phyloP scores from a whole-genome alignment of 2,888 invertebrate genomes.

The Vanessa cardui region DNA sequence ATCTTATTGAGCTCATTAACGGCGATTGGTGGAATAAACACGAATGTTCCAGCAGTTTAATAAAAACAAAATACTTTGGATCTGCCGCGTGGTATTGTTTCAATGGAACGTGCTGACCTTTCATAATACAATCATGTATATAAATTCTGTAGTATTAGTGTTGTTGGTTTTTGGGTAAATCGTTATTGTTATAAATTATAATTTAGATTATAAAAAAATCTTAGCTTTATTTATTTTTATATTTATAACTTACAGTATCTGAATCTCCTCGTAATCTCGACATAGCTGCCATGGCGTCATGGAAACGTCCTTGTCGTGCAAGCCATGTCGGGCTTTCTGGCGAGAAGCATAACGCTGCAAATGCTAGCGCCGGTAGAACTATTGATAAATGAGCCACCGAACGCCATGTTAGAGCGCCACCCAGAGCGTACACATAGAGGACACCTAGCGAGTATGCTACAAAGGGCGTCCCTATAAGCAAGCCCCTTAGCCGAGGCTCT shows the following conservation, averaged over 20 bases:
- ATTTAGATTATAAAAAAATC: background rate
- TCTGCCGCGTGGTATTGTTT: background rate
- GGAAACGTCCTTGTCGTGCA: slow-evolving; percentile 83
- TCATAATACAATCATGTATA: background rate
- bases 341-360: slow-evolving; percentile 84
- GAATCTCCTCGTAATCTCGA: slow-evolving; percentile 84
- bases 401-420: slow-evolving; percentile 87
- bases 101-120: slow-evolving; percentile 7
- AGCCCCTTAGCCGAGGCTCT: slow-evolving; percentile 86
- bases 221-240: background rate
- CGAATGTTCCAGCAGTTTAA: slow-evolving; percentile 29
- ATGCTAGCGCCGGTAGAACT: slow-evolving; percentile 83
- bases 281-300: slow-evolving; percentile 82
- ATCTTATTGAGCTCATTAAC: slow-evolving; percentile 71
- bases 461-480: slow-evolving; percentile 87
- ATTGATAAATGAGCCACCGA: slow-evolving; percentile 85
- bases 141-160: background rate
- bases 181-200: background rate
- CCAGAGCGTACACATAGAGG: slow-evolving; percentile 87
- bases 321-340: slow-evolving; percentile 91
- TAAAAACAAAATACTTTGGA: slow-evolving; percentile 33
- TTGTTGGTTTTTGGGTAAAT: background rate
- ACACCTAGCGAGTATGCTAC: slow-evolving; percentile 90
- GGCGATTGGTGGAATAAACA: slow-evolving; percentile 43
- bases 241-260: slow-evolving; percentile 69